A percentile compares a stretch with the other conserved stretches of the same genome.
These are phyloP conservation scores for Sceloporus tristichus DNA, from an alignment of 2,113 vertebrate species.

Conservation along the genomic window DNA sequence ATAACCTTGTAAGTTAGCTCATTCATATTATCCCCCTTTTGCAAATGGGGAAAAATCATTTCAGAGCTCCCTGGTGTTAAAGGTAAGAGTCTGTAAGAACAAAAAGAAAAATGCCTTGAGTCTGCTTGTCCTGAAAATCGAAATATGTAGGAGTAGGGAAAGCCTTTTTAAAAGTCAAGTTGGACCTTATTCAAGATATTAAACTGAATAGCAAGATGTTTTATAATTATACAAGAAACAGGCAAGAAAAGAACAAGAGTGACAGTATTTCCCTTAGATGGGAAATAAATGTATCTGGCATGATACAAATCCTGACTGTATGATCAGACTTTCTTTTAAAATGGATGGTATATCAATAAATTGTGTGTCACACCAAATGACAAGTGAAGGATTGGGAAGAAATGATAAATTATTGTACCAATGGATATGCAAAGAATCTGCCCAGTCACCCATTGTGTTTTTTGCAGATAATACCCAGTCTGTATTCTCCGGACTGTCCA, in stretches of 20 bases:
- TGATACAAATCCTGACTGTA: neutral
- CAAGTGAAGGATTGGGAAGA: neutral
- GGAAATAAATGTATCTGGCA: conserved; percentile 16
- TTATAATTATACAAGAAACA: neutral
- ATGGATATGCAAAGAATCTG: neutral
- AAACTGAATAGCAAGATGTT: neutral
- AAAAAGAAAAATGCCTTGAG: neutral
- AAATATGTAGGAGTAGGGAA: neutral
- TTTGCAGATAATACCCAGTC: neutral
- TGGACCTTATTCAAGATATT: conserved; percentile 9
- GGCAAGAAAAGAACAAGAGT: conserved; percentile 10
- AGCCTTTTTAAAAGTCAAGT: neutral
- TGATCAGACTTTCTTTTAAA: conserved; percentile 3
- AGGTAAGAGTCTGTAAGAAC: neutral
- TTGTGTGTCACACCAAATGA: neutral
- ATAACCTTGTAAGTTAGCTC: neutral
- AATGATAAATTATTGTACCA: neutral
- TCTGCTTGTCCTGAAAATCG: neutral
- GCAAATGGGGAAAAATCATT: neutral
- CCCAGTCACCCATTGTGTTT: too few relatives aligned
- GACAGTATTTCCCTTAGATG: neutral
- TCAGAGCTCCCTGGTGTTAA: neutral
- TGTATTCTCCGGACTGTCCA: neutral
- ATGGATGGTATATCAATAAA: neutral
- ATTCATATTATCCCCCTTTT: neutral